Percentiles rank a stretch among this genome's conserved stretches.
Conservation (phyloP, 2,888 invertebrate genomes). For the Mechanitis messenoides region DNA sequence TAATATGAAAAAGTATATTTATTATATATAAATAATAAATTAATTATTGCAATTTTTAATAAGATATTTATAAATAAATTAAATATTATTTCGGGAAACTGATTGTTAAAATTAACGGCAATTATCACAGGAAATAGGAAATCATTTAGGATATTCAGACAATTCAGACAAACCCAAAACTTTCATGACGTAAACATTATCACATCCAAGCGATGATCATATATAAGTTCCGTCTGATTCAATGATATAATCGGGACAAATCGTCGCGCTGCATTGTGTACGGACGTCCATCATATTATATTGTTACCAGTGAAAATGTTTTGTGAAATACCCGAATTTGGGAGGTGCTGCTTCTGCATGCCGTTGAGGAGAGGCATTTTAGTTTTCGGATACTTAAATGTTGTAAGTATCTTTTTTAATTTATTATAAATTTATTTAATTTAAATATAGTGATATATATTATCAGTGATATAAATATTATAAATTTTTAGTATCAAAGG, state of each 20-base stretch:
- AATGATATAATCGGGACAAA: background rate
- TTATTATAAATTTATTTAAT: too few species aligned
- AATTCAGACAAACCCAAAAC: background rate
- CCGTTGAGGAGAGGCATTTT: conserved; percentile 56
- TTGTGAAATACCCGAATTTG: conserved; percentile 48
- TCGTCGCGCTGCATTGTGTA: background rate
- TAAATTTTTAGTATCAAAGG: too few species aligned
- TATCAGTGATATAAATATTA: too few species aligned
- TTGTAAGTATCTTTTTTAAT: conserved; percentile 43
- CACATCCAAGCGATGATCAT: background rate
- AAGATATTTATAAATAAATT: too few species aligned
- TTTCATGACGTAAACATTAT: background rate
- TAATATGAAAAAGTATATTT: too few species aligned
- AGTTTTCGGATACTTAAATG: conserved; percentile 52
- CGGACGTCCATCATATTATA: background rate
- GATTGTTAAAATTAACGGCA: too few species aligned
- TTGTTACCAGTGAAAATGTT: conserved; percentile 43
- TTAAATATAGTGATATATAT: too few species aligned
- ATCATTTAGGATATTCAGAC: background rate
- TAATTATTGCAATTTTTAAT: too few species aligned
- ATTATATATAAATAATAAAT: too few species aligned
- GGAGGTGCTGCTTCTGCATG: conserved; percentile 61
- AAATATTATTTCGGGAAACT: too few species aligned
- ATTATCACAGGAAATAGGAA: background rate
- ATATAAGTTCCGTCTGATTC: conserved; percentile 3